A percentile compares a stretch with the other conserved stretches of the same genome.
These are phyloP conservation scores for Uria aalge DNA, from an alignment of 2,113 vertebrate species.

Conservation along the genomic window DNA sequence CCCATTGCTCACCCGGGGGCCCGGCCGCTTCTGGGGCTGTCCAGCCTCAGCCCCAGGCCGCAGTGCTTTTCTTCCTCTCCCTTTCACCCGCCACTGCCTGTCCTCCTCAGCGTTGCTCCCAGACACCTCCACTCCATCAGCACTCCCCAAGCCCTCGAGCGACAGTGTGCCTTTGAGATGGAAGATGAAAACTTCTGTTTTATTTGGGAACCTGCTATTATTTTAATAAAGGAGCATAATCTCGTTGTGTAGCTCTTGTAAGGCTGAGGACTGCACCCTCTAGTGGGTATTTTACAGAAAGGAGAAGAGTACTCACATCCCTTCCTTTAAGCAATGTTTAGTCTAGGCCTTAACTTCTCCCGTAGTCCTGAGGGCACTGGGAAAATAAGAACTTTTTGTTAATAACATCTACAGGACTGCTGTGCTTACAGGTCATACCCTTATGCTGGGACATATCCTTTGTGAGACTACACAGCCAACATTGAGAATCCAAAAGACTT, in stretches of 20 bases:
- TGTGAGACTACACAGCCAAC: not conserved
- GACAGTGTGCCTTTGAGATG: not conserved
- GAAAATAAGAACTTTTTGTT: not conserved
- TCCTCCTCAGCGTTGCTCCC: not conserved
- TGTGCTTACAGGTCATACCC: not conserved
- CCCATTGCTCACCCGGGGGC: fast-evolving
- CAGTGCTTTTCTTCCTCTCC: not conserved
- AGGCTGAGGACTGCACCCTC: not conserved
- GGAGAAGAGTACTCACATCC: not conserved
- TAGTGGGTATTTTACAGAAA: not conserved
- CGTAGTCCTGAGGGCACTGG: not conserved
- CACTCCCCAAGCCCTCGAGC: not conserved
- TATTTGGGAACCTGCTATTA: not conserved
- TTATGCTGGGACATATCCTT: not conserved
- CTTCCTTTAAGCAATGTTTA: not conserved
- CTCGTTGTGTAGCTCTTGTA: not conserved
- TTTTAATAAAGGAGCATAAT: not conserved
- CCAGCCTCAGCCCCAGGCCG: fast-evolving
- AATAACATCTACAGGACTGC: not conserved
- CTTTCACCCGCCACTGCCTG: fast-evolving
- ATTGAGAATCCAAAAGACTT: not conserved
- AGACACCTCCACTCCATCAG: fast-evolving
- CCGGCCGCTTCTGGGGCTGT: fast-evolving
- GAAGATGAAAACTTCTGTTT: not conserved
- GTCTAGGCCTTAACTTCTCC: not conserved